These are phyloP conservation scores for Cydia fagiglandana DNA, from an alignment of 1,140 invertebrate genomes.

Conservation along the genomic window DNA sequence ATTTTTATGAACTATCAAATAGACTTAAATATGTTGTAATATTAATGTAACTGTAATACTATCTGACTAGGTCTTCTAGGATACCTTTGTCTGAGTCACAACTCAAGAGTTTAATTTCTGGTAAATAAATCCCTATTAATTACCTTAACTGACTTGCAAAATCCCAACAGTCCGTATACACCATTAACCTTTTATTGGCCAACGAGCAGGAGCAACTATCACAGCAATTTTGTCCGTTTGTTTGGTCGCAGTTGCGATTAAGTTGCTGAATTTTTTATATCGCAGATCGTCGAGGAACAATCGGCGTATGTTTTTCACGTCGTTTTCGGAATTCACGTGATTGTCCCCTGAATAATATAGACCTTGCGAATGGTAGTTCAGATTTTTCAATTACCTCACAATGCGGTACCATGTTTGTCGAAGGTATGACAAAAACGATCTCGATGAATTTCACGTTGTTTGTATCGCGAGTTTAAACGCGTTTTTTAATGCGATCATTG, in stretches of 20 bases:
- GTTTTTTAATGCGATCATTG: conserved; percentile 1
- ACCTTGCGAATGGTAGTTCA: conserved; percentile 52
- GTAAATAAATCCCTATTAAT: conserved; percentile 7
- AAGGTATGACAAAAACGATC: conserved; percentile 30
- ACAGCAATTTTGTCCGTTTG: conserved; percentile 52
- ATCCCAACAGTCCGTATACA: not conserved
- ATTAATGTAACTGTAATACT: not conserved
- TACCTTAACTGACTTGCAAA: not conserved
- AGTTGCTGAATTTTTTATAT: conserved; percentile 72
- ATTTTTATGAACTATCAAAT: too few relatives aligned
- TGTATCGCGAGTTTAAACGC: conserved; percentile 23
- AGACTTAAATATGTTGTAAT: too few relatives aligned
- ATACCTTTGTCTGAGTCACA: not conserved
- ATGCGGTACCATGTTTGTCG: conserved; percentile 48
- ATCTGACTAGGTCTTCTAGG: not conserved
- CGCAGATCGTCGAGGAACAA: conserved; percentile 66
- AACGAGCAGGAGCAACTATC: conserved; percentile 61
- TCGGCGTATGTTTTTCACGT: conserved; percentile 65
- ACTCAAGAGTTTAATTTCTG: not conserved
- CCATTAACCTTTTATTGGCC: conserved; percentile 25
- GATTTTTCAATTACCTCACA: conserved; percentile 74
- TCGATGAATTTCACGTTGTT: conserved; percentile 9
- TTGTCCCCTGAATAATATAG: conserved; percentile 73
- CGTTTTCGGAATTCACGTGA: conserved; percentile 72
- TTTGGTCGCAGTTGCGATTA: conserved; percentile 67